phyloP scores from a whole-genome alignment of 2,888 invertebrate species.

The Taenaris catops region DNA sequence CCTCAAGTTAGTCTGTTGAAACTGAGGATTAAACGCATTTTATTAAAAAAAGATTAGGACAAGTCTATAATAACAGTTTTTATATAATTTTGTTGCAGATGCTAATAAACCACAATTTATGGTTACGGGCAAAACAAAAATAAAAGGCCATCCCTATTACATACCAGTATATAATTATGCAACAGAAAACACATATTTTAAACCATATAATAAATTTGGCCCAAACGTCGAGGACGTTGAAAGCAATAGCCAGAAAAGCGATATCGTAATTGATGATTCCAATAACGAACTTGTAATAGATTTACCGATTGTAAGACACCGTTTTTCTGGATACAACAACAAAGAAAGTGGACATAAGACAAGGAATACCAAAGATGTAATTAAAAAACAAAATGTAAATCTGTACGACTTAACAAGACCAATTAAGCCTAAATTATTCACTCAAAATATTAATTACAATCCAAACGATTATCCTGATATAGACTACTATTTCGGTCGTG shows the following conservation, averaged over 20 bases:
- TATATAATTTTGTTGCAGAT: conserved; percentile 29
- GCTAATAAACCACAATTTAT: conserved; percentile 24
- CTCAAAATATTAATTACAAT: conserved; percentile 26
- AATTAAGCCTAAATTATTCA: conserved; percentile 11
- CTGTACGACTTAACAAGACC: conserved; percentile 17
- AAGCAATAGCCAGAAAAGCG: conserved; percentile 6
- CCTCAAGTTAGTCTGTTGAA: too few relatives aligned
- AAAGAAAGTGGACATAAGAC: neutral
- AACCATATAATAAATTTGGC: conserved; percentile 37
- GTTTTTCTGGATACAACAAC: conserved; percentile 9
- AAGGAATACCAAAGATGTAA: neutral
- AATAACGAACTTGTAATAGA: conserved; percentile 13
- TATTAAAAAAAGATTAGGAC: too few relatives aligned
- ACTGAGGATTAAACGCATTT: too few relatives aligned
- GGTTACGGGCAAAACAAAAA: conserved; percentile 1
- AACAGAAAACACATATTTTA: conserved; percentile 29
- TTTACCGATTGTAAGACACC: conserved; percentile 3
- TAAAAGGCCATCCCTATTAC: conserved; percentile 36
- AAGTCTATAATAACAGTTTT: too few relatives aligned
- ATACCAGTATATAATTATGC: conserved; percentile 39
- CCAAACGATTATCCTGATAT: conserved; percentile 38
- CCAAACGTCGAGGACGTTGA: conserved; percentile 31
- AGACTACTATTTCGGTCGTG: conserved; percentile 35
- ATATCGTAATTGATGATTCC: conserved; percentile 1
- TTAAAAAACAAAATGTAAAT: conserved; percentile 12